Evolutionary conservation across 2,888 invertebrate genomes (phyloP).

Genomic region (Helleia helle): DNA sequence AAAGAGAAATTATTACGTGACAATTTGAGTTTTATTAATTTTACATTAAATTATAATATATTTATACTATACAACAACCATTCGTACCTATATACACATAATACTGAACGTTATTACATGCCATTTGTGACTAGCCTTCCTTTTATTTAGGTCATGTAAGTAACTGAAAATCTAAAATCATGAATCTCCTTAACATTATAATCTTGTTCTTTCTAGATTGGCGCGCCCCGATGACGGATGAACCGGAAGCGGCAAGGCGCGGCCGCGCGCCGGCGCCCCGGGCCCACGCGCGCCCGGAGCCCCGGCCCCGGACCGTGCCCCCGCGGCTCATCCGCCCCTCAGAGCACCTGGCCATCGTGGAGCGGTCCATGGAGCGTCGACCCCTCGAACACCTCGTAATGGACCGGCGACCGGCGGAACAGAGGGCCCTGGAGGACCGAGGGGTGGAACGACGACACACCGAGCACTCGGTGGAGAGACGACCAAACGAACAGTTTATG

Average conservation of each 20-base stretch:
- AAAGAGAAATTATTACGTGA: no score
- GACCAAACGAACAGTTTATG: not conserved
- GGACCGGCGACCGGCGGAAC: not conserved
- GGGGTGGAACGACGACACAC: constrained; percentile 29
- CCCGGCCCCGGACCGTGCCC: constrained; percentile 39
- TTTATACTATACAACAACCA: not conserved
- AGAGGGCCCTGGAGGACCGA: constrained; percentile 22
- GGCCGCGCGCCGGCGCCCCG: constrained; percentile 47
- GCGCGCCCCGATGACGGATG: constrained; percentile 69
- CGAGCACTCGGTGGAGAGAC: constrained; percentile 6
- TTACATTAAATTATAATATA: no score
- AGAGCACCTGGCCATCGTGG: constrained; percentile 47
- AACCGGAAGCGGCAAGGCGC: constrained; percentile 57
- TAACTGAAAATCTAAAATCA: no score
- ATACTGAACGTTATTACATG: no score
- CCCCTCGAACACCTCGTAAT: constrained; percentile 9
- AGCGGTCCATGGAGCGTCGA: constrained; percentile 28
- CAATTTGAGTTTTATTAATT: no score
- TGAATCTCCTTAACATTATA: no score
- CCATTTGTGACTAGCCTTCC: no score
- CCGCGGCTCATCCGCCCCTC: constrained; percentile 61
- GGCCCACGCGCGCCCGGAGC: constrained; percentile 34
- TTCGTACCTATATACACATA: no score
- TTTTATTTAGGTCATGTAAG: no score
- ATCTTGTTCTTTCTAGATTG: constrained; percentile 54